phyloP scores from a whole-genome alignment of 2,113 vertebrate genomes.

The Spizaetus ornatus region DNA sequence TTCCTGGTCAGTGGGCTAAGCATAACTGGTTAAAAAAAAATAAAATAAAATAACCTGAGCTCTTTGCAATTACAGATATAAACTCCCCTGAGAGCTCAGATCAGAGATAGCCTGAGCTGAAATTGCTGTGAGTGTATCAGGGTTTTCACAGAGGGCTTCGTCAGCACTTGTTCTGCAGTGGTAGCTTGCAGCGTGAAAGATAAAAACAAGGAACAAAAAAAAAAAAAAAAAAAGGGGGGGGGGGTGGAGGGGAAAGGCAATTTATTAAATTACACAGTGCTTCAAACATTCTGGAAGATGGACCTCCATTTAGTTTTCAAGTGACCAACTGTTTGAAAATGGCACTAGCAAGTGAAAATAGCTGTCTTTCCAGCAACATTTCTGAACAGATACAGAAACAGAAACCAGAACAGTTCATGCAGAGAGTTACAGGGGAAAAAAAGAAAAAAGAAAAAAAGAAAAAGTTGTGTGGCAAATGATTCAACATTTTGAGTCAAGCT shows the following conservation, averaged over 20 bases:
- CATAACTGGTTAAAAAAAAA: background rate
- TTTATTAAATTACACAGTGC: background rate
- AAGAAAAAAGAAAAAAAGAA: background rate
- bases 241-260: too few relatives aligned
- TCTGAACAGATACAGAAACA: background rate
- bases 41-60: background rate
- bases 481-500: constrained; percentile 61
- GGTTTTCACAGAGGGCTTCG: background rate
- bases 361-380: background rate
- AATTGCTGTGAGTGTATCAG: background rate
- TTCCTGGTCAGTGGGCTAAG: background rate
- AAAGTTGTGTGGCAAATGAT: constrained; percentile 8
- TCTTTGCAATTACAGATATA: background rate
- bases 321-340: background rate
- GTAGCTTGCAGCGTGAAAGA: background rate
- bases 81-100: background rate
- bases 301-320: background rate
- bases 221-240: too few relatives aligned
- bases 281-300: background rate
- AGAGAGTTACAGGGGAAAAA: background rate
- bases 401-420: background rate
- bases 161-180: background rate
- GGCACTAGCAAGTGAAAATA: background rate
- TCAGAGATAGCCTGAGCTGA: background rate
- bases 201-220: background rate